A percentile compares a stretch with the other conserved stretches of the same genome.
Evolutionary conservation across 1,140 invertebrate genomes (phyloP).

Genomic region (Platyscapa corneri): DNA sequence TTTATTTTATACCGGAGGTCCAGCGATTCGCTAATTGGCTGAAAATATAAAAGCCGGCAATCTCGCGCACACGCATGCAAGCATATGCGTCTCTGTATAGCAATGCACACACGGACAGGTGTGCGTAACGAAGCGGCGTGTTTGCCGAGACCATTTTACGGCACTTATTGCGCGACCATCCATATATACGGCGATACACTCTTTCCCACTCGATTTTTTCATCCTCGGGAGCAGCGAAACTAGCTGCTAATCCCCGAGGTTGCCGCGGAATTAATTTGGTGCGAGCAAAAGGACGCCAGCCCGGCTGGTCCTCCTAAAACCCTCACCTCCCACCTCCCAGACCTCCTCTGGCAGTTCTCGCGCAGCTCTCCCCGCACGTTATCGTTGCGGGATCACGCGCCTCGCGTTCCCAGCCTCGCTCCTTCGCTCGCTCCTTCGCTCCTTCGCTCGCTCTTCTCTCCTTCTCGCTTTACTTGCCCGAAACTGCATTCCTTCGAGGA

Average conservation of each 20-base stretch:
- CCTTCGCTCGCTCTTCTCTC: background rate
- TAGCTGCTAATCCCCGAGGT: conserved; percentile 12
- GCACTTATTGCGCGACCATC: conserved; percentile 34
- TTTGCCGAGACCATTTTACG: conserved; percentile 37
- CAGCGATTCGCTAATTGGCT: conserved; percentile 13
- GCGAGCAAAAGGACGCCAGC: conserved; percentile 43
- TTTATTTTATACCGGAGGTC: conserved; percentile 16
- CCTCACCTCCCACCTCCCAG: background rate
- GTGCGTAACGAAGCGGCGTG: background rate
- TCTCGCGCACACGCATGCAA: background rate
- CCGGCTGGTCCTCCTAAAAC: conserved; percentile 10
- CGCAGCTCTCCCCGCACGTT: conserved; percentile 50
- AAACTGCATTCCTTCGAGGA: conserved; percentile 64
- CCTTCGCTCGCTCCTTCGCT: background rate
- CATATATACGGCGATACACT: background rate
- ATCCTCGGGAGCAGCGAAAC: background rate
- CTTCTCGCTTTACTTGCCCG: conserved; percentile 30
- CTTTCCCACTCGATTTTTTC: conserved; percentile 25
- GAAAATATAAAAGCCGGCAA: conserved; percentile 15
- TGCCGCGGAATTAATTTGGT: conserved; percentile 47
- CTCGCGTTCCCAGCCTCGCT: conserved; percentile 52
- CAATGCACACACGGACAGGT: no score
- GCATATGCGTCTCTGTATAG: no score
- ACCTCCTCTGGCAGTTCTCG: conserved; percentile 46
- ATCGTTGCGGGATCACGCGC: conserved; percentile 61